A percentile compares a stretch with the other conserved stretches of the same genome.
phyloP scores from a whole-genome alignment of 2,113 vertebrate species.

The Astur gentilis region DNA sequence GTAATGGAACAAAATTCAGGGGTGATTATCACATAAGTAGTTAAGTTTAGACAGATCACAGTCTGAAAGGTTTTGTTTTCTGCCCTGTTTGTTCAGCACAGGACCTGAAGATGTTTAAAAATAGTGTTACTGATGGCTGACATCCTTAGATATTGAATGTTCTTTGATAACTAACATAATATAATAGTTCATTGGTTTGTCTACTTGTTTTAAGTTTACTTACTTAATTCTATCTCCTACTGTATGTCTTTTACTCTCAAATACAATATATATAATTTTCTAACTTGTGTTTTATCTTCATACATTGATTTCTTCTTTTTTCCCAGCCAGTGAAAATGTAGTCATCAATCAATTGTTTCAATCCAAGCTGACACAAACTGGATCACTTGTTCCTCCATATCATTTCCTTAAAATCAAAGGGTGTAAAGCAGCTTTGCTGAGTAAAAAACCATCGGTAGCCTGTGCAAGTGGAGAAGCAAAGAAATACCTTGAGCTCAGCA shows the following conservation, averaged over 20 bases:
- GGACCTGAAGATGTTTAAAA: background rate
- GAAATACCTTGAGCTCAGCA: constrained; percentile 83
- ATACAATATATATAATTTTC: background rate
- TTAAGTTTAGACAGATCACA: background rate
- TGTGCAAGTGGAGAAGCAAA: constrained; percentile 71
- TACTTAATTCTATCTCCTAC: background rate
- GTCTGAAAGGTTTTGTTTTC: background rate
- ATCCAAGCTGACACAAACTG: constrained; percentile 90
- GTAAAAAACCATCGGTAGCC: constrained; percentile 67
- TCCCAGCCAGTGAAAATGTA: constrained; percentile 89
- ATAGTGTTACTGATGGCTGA: background rate
- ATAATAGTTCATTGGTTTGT: background rate
- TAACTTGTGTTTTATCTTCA: background rate
- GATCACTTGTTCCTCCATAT: constrained; percentile 83
- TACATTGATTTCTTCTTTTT: constrained; percentile 24
- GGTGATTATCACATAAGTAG: background rate
- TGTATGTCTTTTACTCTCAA: background rate
- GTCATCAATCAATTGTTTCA: constrained; percentile 91
- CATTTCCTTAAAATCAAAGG: constrained; percentile 79
- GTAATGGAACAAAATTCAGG: background rate
- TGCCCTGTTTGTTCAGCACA: background rate
- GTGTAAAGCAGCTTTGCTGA: constrained; percentile 80
- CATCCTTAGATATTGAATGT: background rate
- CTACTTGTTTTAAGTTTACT: background rate
- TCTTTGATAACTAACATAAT: background rate